Base-by-base conservation (phyloP, 2,797 vertebrate species). In the Selene dorsalis region DNA sequence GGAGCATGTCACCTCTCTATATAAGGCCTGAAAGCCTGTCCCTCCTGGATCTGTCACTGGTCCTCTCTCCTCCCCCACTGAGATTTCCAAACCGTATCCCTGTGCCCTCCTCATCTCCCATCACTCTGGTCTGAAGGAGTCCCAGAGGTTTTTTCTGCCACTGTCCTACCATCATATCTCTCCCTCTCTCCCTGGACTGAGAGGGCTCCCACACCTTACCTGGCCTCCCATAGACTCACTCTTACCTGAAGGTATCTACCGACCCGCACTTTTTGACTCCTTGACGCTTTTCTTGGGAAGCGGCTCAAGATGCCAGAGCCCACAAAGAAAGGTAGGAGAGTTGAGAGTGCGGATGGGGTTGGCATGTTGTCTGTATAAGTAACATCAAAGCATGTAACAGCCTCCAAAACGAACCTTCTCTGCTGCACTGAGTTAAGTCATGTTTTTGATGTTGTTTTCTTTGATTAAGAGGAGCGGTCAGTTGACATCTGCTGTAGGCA, bases 281-380 rank as follows among this genome's bases (percentile, higher is more conserved):
- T 80, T 72, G 63, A 75, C 88, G 76, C 82, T 87, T 93, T 90
- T 88, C 90, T 92, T 93, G 89, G 93, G 91, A 89, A 88, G 69
- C 80, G 93, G 93, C 93, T 94, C 92, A 95, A 92, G 95, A 99
- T 99, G 98, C 98, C 98, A 90, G 98, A 99, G 95, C 98, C 98
- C 91, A 96, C 96, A 82, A 97, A 96, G 93, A 98, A 97, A 95
- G 96, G 97, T 95, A 94, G 83, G 94, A 87, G 50, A 55, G 53
- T 50, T 50, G 48, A 70, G 11, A 20, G 53, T 28, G 20, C 41
- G 22, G 60, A 43, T 62, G 30, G 17, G 12, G 32, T 39, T 26
- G 39, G 41, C 48, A 58, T 55, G 58, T 24, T 66, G 48, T 20
- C 13, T 65, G 48, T 11, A 7, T 32, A 4, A 35, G 20, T 55